Evolutionary conservation across 1,140 invertebrate species (phyloP), one percentile per base, ranked within the genome.

Genomic region (Drosophila pandora): DNA sequence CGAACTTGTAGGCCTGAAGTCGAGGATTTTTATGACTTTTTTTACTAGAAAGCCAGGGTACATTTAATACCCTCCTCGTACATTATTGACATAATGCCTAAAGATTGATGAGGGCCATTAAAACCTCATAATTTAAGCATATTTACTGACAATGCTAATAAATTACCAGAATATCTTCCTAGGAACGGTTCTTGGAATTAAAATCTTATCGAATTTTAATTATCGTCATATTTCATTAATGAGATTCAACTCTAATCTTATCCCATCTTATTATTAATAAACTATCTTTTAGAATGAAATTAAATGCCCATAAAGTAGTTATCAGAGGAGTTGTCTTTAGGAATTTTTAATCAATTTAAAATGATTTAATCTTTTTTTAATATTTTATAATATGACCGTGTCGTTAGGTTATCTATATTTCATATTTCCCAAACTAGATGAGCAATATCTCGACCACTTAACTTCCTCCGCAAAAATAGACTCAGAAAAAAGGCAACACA

Each of bases 381-480:
- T 28, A 28, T 28, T 28, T 17, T 17, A 17, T 17, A 17, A 17
- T 17, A 17, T 17, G 17, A 17, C 17, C 17, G 17, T 1, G 17
- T 17, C 17, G 17, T 17, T 17, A 17, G 17, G 17, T 17, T n/a
- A 37, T 37, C 34, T 37, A 1, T 12, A 12, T 4, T 37, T 12
- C 34, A 10, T n/a, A n/a, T 37, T 37, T 12, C 3, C 34, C 12
- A 4, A 37, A 12, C 10, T 37, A n/a, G 34, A 37, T n/a, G 34
- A 12, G 3, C 34, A 37, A 10, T 37, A n/a, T 37, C 10, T 37
- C 4, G 73, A 73, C 73, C 57, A 63, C 70, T 73, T 73, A 60
- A 53, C 52, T 68, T 22, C 63, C 32, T 47, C 23, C n/a, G 25
- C 28, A 45, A 53, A 53, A 52, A 63, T 39, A 48, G 45, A n/a